These are phyloP conservation scores for Syngnathus scovelli DNA, from an alignment of 2,113 vertebrate genomes.

Conservation along the genomic window DNA sequence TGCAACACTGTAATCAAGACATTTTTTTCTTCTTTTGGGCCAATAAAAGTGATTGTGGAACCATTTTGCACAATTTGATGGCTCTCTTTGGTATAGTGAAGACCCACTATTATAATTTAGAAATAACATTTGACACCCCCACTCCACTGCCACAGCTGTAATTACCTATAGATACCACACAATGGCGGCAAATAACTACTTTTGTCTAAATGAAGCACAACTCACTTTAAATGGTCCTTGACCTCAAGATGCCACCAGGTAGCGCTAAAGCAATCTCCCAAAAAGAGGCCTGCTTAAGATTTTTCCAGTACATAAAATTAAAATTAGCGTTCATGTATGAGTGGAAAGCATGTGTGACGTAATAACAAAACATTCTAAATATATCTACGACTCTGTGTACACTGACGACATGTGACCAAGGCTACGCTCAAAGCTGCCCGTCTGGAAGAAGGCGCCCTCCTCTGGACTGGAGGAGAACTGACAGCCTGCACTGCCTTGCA, in stretches of 20 bases:
- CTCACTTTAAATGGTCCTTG: not conserved
- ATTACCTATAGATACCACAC: not conserved
- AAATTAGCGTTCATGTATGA: not conserved
- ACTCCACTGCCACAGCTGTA: not conserved
- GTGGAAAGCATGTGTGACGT: not conserved
- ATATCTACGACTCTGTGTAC: slow-evolving; percentile 85
- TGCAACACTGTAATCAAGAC: slow-evolving; percentile 1
- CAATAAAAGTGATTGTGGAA: slow-evolving; percentile 5
- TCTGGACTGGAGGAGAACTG: slow-evolving; percentile 77
- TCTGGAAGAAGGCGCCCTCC: slow-evolving; percentile 88
- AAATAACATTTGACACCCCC: too few relatives aligned
- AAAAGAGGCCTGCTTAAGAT: too few relatives aligned
- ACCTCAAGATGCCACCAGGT: not conserved
- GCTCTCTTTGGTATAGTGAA: too few relatives aligned
- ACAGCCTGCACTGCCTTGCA: slow-evolving; percentile 72
- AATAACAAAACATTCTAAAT: too few relatives aligned
- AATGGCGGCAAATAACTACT: not conserved
- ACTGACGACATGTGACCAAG: slow-evolving; percentile 90
- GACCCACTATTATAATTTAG: too few relatives aligned
- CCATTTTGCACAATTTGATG: not conserved
- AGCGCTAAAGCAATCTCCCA: too few relatives aligned
- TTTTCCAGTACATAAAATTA: too few relatives aligned
- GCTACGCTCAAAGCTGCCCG: slow-evolving; percentile 86
- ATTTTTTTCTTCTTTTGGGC: not conserved
- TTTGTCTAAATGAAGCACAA: not conserved